Evolutionary conservation across 2,113 vertebrate species (phyloP), one percentile per base, ranked within the genome.

Genomic region (Myocastor coypus): DNA sequence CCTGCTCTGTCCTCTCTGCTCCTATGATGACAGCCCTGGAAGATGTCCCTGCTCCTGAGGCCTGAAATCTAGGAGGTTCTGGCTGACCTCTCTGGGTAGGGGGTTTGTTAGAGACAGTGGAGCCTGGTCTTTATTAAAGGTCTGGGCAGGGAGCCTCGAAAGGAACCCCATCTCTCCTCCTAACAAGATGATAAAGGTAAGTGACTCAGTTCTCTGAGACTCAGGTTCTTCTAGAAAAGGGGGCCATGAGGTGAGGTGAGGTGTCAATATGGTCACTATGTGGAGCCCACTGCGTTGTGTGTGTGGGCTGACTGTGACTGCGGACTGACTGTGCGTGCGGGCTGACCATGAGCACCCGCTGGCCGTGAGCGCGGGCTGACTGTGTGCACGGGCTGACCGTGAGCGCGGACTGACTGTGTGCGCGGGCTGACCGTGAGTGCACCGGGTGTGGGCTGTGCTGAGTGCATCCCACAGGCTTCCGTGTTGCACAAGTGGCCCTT

Each of bases 401-500:
- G n/a, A n/a, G n/a, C n/a, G n/a, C n/a, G n/a, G n/a, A n/a, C n/a
- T 46, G 46, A 8, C 46, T 46, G 46, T 46, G 46, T 5, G 46
- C 46, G 46, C 46, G 46, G 46, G 46, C 46, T 46, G 46, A 46
- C 46, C 8, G 46, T 0, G 24, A 64, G 52, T 7, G 40, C 24
- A 17, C 19, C 3, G 37, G 10, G 28, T 55, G 57, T 78, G 63
- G 85, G 63, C 32, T 57, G 13, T 32, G 32, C 89, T 64, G 81
- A 42, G 52, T 22, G 69, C 10, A 16, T 61, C 82, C 66, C 22
- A 4, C 89, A 81, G 85, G 82, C 59, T 32, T 63, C 91, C 64
- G 5, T 4, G 22, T 55, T 57, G 8, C 12, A 32, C 81, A 92
- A 97, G 71, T 96, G 95, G 83, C 37, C 92, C 95, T 96, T 80